Evolutionary conservation across 2,113 vertebrate species (phyloP).

Genomic region (Xenotilapia flavipinnis): DNA sequence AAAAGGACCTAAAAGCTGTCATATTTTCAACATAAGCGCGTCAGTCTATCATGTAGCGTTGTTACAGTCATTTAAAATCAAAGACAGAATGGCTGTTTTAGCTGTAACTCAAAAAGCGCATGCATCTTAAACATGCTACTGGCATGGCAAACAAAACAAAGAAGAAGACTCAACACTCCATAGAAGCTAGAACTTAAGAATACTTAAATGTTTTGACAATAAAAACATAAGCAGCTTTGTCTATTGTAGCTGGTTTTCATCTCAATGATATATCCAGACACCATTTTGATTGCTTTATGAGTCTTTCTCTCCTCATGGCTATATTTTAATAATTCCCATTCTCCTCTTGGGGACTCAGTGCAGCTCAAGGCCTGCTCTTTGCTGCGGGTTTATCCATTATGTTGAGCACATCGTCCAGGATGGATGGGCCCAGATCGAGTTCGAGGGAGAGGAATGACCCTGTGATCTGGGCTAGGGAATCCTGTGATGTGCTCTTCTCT

Average conservation of each 20-base stretch:
- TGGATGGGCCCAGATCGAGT: constrained; percentile 94
- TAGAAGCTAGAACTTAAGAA: constrained; percentile 44
- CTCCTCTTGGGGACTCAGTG: neutral
- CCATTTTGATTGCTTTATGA: constrained; percentile 54
- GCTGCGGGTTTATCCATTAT: constrained; percentile 87
- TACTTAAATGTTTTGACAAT: constrained; percentile 58
- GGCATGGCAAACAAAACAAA: constrained; percentile 39
- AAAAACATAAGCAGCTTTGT: constrained; percentile 57
- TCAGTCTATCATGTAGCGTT: constrained; percentile 12
- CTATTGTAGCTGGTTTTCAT: constrained; percentile 49
- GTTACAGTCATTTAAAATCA: constrained; percentile 40
- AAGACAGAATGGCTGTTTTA: constrained; percentile 64
- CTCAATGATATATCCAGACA: constrained; percentile 59
- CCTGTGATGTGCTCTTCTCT: constrained; percentile 79
- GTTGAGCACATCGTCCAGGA: constrained; percentile 95
- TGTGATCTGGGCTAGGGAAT: constrained; percentile 83
- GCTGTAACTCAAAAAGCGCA: constrained; percentile 61
- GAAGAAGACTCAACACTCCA: constrained; percentile 43
- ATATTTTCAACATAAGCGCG: constrained; percentile 29
- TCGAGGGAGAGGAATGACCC: constrained; percentile 91
- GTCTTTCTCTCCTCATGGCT: constrained; percentile 33
- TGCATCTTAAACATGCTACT: constrained; percentile 59
- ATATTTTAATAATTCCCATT: constrained; percentile 53
- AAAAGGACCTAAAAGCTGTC: constrained; percentile 12
- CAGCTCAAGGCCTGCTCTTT: constrained; percentile 63